Evolutionary conservation across 2,888 invertebrate genomes (phyloP), one percentile per base, ranked within the genome.

Genomic region (Dendrolimus houi): DNA sequence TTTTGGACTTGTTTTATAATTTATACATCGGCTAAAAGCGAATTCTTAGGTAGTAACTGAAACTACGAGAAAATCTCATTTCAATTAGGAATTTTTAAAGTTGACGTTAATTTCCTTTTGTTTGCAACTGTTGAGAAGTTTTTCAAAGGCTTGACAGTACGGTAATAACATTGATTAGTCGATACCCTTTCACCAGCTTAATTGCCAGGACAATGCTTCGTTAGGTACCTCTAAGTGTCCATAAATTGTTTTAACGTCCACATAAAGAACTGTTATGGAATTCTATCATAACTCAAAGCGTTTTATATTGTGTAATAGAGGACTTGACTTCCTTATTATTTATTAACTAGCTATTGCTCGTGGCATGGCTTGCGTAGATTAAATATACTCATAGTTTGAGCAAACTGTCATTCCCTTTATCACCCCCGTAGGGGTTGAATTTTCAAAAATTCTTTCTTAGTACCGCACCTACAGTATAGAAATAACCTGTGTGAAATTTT

Each of bases 31-130:
- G 52, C 52, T 42, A 57, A 55, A 53, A 55, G 47, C 55, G 52
- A 52, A 53, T 58, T 54, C 54, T 53, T 42, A 59, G 53, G 57
- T 57, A 57, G 56, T 47, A 8, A 47, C 9, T 12, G 47, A 29
- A 56, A 58, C 58, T 60, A 57, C 55, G 56, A 54, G 57, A 56
- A 58, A 63, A 61, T 61, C 56, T 56, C 55, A 56, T 56, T 62
- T 59, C 58, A 59, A 60, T 62, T 62, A 56, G 52, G 55, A 55
- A 60, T 59, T 56, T 57, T 60, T 55, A 54, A 55, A 57, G 54
- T 55, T 52, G 47, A 54, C 56, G 58, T 54, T 58, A 60, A 60
- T 60, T 58, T 56, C 54, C 56, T 56, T 60, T 56, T 56, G 56
- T 56, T 56, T 56, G 14, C 56, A 41, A 13, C 56, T n/a, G 40